These are phyloP conservation scores for Sepiola atlantica DNA, from an alignment of 2,888 invertebrate species.

Conservation along the genomic window DNA sequence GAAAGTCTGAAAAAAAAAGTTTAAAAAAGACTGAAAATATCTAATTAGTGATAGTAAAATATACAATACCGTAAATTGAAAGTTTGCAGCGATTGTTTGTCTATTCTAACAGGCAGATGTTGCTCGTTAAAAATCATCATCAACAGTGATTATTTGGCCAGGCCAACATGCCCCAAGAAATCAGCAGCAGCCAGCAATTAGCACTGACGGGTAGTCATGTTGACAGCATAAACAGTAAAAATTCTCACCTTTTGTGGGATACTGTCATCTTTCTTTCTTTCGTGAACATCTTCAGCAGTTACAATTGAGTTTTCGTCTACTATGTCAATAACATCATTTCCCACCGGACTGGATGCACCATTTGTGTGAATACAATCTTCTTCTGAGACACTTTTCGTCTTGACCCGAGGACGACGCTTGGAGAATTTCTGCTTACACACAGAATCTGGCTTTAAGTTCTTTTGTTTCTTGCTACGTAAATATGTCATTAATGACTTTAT, in stretches of 20 bases:
- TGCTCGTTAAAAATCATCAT: too few relatives aligned
- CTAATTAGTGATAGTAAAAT: too few relatives aligned
- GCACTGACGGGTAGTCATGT: too few relatives aligned
- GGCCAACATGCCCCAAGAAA: too few relatives aligned
- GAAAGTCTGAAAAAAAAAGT: too few relatives aligned
- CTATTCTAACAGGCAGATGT: too few relatives aligned
- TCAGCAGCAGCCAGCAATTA: too few relatives aligned
- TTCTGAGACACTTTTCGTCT: background rate
- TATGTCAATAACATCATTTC: background rate
- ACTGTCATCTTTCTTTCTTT: background rate
- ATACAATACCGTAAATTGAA: too few relatives aligned
- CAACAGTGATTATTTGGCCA: too few relatives aligned
- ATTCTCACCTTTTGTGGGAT: background rate
- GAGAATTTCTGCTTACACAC: conserved; percentile 39
- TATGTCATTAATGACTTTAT: conserved; percentile 62
- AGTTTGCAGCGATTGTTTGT: too few relatives aligned
- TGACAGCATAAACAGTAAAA: background rate
- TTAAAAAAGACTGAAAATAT: too few relatives aligned
- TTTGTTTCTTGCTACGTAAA: conserved; percentile 44
- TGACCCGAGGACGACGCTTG: background rate
- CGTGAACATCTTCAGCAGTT: background rate
- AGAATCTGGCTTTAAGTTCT: background rate
- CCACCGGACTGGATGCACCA: background rate
- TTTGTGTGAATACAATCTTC: background rate
- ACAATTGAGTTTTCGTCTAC: background rate